Percentiles rank a stretch among this genome's conserved stretches.
phyloP scores from a whole-genome alignment of 1,140 invertebrate species.

The Platyscapa corneri region DNA sequence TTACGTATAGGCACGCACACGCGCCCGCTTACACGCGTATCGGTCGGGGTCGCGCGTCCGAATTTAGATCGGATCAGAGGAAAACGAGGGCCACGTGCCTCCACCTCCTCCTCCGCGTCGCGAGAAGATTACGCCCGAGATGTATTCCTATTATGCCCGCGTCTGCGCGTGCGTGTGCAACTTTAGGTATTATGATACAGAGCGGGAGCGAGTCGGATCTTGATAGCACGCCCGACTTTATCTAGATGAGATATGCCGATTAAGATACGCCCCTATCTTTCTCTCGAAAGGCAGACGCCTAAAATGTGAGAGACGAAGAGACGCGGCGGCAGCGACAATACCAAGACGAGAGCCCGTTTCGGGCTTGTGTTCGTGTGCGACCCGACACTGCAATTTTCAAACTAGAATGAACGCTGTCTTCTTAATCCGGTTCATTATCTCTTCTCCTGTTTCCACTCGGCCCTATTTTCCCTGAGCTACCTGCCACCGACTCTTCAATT shows the following conservation, averaged over 20 bases:
- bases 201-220: constrained; percentile 62
- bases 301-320: constrained; percentile 64
- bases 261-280: constrained; percentile 67
- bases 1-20: no score
- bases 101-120: constrained; percentile 49
- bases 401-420: constrained; percentile 6
- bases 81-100: constrained; percentile 57
- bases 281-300: constrained; percentile 63
- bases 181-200: constrained; percentile 22
- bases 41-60: constrained; percentile 48
- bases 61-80: constrained; percentile 65
- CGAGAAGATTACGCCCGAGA: constrained; percentile 60
- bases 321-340: neutral
- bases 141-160: constrained; percentile 57
- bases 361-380: neutral
- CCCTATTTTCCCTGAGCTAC: neutral
- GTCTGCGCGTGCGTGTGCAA: constrained; percentile 42
- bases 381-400: constrained; percentile 11
- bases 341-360: neutral
- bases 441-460: neutral
- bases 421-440: constrained; percentile 40
- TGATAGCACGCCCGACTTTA: constrained; percentile 65
- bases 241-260: constrained; percentile 73
- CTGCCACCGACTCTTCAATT: constrained; percentile 25
- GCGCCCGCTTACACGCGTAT: neutral